Conservation (phyloP, 2,888 invertebrate genomes). For the Anarsia innoxiella region DNA sequence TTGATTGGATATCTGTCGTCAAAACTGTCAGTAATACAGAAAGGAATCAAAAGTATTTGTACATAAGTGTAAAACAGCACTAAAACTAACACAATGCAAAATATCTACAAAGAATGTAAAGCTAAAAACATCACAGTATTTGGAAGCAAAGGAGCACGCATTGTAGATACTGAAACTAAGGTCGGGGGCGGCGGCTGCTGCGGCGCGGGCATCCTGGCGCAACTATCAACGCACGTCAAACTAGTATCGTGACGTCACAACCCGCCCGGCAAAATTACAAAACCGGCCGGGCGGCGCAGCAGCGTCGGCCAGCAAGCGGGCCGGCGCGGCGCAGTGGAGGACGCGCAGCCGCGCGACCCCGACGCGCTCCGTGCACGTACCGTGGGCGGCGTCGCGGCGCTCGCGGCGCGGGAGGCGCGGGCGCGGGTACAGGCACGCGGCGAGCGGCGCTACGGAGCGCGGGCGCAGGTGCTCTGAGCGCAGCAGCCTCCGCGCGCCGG, state of each 20-base stretch:
- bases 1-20: no score
- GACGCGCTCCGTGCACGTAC: constrained; percentile 68
- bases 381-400: constrained; percentile 71
- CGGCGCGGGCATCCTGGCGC: constrained; percentile 60
- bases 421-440: constrained; percentile 64
- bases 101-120: no score
- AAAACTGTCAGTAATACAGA: no score
- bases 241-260: constrained; percentile 72
- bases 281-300: constrained; percentile 60
- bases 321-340: constrained; percentile 59
- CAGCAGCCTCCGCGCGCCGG: constrained; percentile 77
- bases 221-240: constrained; percentile 69
- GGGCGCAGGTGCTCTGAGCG: constrained; percentile 83
- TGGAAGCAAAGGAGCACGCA: constrained; percentile 58
- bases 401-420: constrained; percentile 41
- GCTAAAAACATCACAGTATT: no score
- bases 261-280: constrained; percentile 69
- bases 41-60: no score
- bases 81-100: no score
- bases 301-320: constrained; percentile 37
- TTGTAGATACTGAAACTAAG: constrained; percentile 58
- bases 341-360: constrained; percentile 70
- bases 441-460: constrained; percentile 75
- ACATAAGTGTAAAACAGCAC: no score
- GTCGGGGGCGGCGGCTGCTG: constrained; percentile 68